Base-by-base conservation (phyloP, 2,888 invertebrate genomes). In the Lypha dubia region DNA sequence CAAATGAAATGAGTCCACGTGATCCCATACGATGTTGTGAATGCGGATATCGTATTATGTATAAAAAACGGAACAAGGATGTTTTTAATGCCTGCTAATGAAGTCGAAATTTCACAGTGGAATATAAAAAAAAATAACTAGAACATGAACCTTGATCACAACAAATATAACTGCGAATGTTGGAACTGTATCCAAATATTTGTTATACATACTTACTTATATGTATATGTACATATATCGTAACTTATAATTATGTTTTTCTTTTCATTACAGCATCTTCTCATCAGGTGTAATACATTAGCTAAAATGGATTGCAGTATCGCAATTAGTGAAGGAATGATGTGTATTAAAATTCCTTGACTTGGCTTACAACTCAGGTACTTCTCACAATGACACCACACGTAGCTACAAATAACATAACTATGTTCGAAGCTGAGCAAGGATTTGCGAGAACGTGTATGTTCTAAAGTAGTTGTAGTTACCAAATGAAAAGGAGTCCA, bases 331-430 rank as follows among this genome's bases (percentile, higher is more conserved):
- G 15, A 58, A 65, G 9, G 56, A 58, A 58, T 11, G 35, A 46
- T 53, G 22, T 38, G 46, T 46, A 46, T 28, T 32, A 49, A 38
- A 68, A 76, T 11, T 79, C 17, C 41, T 32, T 70, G 20, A n/a
- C 8, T 51, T 60, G 68, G 35, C 35, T 76, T 56, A 79, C 41
- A 79, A 73, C 73, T 79, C 79, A 79, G 79, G 79, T 73, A 80
- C 73, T 74, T 74, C 67, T 73, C 58, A 80, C 60, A 51, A 51
- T 28, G 56, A 49, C 67, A 74, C 60, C 73, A 73, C 51, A 49
- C 28, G 38, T 79, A 38, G 38, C 35, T 15, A 56, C 32, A 67
- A 11, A 28, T 22, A 49, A 60, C 20, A 46, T 51, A 20, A 79
- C 24, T 38, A 41, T 73, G 20, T 22, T 28, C 53, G 56, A 63